Percentiles rank a stretch among this genome's conserved stretches.
These are phyloP conservation scores for Drosophila kanekoi DNA, from an alignment of 2,888 invertebrate species.

Conservation along the genomic window DNA sequence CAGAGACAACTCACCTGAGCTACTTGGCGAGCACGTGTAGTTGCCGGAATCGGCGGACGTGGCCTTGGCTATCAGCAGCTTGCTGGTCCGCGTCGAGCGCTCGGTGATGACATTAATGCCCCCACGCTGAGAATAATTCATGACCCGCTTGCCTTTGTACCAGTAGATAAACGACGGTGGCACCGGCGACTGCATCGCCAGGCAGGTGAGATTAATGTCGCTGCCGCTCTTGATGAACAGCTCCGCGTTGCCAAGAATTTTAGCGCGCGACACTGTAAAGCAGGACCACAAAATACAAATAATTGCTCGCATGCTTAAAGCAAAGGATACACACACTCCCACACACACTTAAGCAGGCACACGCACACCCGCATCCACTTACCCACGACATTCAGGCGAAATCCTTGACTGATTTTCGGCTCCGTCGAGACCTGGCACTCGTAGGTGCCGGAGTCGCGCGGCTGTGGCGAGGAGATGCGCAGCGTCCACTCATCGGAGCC, in stretches of 20 bases:
- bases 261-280: slow-evolving; percentile 93
- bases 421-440: slow-evolving; percentile 92
- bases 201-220: slow-evolving; percentile 96
- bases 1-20: slow-evolving; percentile 86
- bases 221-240: slow-evolving; percentile 96
- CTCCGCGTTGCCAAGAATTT: slow-evolving; percentile 94
- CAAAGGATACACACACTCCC: slow-evolving; percentile 5
- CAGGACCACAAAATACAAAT: slow-evolving; percentile 61
- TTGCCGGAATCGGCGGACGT: slow-evolving; percentile 94
- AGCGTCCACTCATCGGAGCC: slow-evolving; percentile 91
- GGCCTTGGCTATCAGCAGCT: slow-evolving; percentile 94
- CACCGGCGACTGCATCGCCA: slow-evolving; percentile 91
- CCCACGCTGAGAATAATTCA: slow-evolving; percentile 94
- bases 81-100: slow-evolving; percentile 93
- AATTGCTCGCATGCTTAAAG: slow-evolving; percentile 55
- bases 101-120: slow-evolving; percentile 96
- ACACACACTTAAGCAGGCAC: slow-evolving; percentile 9
- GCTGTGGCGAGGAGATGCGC: slow-evolving; percentile 89
- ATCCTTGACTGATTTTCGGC: slow-evolving; percentile 91
- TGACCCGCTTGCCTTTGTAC: slow-evolving; percentile 93
- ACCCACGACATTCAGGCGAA: slow-evolving; percentile 90
- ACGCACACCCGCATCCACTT: slow-evolving; percentile 82
- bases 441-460: slow-evolving; percentile 89
- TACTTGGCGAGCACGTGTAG: slow-evolving; percentile 94
- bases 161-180: slow-evolving; percentile 92